These are phyloP conservation scores for Mallotus villosus DNA, from an alignment of 2,797 vertebrate species.

Conservation along the genomic window DNA sequence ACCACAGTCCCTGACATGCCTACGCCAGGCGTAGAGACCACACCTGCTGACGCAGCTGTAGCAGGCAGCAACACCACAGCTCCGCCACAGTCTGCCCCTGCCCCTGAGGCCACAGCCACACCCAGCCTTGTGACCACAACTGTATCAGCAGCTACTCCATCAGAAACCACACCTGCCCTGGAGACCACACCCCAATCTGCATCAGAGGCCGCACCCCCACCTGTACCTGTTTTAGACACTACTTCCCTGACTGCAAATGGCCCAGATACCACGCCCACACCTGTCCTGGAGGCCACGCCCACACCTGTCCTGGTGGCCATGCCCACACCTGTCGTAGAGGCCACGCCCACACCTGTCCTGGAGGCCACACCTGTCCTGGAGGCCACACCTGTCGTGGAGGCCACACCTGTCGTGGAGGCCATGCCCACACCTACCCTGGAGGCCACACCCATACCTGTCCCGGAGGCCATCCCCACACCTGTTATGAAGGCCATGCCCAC, in stretches of 20 bases:
- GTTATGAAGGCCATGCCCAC: background rate
- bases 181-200: background rate
- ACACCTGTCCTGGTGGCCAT: too few species aligned
- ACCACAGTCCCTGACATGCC: background rate
- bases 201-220: background rate
- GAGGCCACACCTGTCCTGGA: background rate
- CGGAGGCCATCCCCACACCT: constrained; percentile 1
- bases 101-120: constrained; percentile 28
- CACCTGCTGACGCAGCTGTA: background rate
- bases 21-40: background rate
- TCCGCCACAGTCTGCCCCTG: too few species aligned
- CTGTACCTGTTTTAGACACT: background rate
- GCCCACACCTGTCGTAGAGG: constrained; percentile 22
- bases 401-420: background rate
- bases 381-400: too few species aligned
- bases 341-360: background rate
- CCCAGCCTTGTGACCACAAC: constrained; percentile 4
- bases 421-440: background rate
- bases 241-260: background rate
- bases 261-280: background rate
- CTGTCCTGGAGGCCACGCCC: constrained; percentile 14
- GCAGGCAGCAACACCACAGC: too few species aligned
- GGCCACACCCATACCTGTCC: background rate
- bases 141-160: background rate
- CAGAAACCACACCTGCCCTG: background rate